Percentiles rank a stretch among this genome's conserved stretches.
Evolutionary conservation across 2,888 invertebrate species (phyloP).

Genomic region (Microctonus aethiopoides): DNA sequence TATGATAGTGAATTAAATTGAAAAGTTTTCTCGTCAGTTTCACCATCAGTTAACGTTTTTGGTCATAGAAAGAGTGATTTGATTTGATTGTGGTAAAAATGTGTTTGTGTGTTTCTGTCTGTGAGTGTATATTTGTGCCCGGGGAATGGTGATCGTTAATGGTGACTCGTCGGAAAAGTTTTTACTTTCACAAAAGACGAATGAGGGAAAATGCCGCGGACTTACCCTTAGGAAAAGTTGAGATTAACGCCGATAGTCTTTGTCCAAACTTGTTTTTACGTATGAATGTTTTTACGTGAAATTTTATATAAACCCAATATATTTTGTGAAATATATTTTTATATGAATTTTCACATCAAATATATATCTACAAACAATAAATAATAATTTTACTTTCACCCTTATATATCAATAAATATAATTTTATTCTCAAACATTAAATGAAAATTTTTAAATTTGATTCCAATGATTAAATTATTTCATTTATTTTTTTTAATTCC

Average conservation of each 20-base stretch:
- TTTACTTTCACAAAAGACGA: conserved; percentile 30
- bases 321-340: conserved; percentile 34
- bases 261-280: background rate
- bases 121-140: too few relatives aligned
- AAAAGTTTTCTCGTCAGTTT: background rate
- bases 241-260: conserved; percentile 32
- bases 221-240: conserved; percentile 1
- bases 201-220: conserved; percentile 28
- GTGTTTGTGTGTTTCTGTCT: background rate
- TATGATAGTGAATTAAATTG: background rate
- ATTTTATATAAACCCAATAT: background rate
- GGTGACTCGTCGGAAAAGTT: conserved; percentile 37
- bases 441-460: too few relatives aligned
- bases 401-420: too few relatives aligned
- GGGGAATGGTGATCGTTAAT: conserved; percentile 31
- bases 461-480: too few relatives aligned
- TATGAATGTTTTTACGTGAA: background rate
- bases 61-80: background rate
- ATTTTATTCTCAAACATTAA: too few relatives aligned
- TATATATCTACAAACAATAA: too few relatives aligned
- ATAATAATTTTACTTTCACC: too few relatives aligned
- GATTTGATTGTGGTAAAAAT: background rate
- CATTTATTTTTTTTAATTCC: too few relatives aligned
- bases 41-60: background rate
- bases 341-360: too few relatives aligned